A percentile compares a stretch with the other conserved stretches of the same genome.
Conservation (phyloP, 2,888 invertebrate genomes). For the Ochropleura leucogaster region DNA sequence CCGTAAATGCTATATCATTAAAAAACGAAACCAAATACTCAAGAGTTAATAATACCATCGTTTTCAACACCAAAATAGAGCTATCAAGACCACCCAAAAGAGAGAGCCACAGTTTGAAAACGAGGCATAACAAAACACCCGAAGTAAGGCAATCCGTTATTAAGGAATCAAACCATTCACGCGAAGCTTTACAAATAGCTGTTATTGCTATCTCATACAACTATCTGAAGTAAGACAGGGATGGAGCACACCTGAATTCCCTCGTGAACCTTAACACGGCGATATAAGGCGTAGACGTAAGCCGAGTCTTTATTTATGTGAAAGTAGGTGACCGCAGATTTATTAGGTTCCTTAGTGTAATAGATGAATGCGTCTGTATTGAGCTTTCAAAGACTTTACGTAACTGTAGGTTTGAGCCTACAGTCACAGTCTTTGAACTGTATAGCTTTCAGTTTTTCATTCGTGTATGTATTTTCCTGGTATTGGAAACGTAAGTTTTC, state of each 20-base stretch:
- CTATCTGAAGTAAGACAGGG: slow-evolving; percentile 71
- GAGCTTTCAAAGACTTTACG: slow-evolving; percentile 64
- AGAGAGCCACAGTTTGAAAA: slow-evolving; percentile 50
- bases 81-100: slow-evolving; percentile 33
- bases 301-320: slow-evolving; percentile 81
- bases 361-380: slow-evolving; percentile 75
- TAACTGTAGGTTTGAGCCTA: slow-evolving; percentile 64
- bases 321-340: slow-evolving; percentile 81
- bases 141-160: slow-evolving; percentile 71
- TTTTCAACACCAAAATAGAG: slow-evolving; percentile 42
- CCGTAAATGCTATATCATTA: not conserved
- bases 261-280: slow-evolving; percentile 78
- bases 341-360: slow-evolving; percentile 83
- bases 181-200: slow-evolving; percentile 72
- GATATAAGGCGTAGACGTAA: slow-evolving; percentile 77
- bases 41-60: slow-evolving; percentile 19
- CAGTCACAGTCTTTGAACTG: slow-evolving; percentile 69
- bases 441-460: slow-evolving; percentile 70
- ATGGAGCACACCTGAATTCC: slow-evolving; percentile 72
- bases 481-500: slow-evolving; percentile 36
- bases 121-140: slow-evolving; percentile 65
- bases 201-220: slow-evolving; percentile 76
- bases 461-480: slow-evolving; percentile 39
- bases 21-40: slow-evolving; percentile 18
- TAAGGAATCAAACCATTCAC: slow-evolving; percentile 75